Evolutionary conservation across 1,140 invertebrate species (phyloP).

Genomic region (Scylla paramamosain): DNA sequence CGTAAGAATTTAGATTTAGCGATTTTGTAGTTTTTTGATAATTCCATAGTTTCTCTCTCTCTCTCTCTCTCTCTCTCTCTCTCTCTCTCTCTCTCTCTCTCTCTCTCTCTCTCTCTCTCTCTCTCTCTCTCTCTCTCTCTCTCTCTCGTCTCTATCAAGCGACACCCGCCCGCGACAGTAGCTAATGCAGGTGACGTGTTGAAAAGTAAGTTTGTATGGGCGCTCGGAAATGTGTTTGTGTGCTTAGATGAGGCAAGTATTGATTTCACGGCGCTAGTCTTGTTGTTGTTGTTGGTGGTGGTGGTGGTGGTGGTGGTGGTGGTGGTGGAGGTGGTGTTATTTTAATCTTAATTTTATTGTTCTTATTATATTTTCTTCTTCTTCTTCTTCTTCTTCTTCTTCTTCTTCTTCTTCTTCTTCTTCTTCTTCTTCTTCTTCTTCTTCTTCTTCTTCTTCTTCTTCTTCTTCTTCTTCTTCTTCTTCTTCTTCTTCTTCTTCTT

Average conservation of each 20-base stretch:
- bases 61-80: neutral
- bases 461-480: too few relatives aligned
- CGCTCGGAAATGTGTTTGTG: neutral
- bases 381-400: too few relatives aligned
- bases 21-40: neutral
- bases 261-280: neutral
- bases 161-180: neutral
- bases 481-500: too few relatives aligned
- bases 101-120: conserved; percentile 28
- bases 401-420: too few relatives aligned
- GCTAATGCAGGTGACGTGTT: neutral
- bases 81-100: neutral
- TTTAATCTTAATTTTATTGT: too few relatives aligned
- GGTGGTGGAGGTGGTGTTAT: too few relatives aligned
- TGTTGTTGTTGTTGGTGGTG: too few relatives aligned
- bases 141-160: neutral
- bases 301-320: too few relatives aligned
- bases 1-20: too few relatives aligned
- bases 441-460: too few relatives aligned
- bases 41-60: neutral
- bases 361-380: too few relatives aligned
- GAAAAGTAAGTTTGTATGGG: neutral
- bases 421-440: too few relatives aligned
- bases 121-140: neutral
- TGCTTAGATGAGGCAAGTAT: neutral